phyloP scores from a whole-genome alignment of 2,888 invertebrate genomes.

The Atethmia centrago region DNA sequence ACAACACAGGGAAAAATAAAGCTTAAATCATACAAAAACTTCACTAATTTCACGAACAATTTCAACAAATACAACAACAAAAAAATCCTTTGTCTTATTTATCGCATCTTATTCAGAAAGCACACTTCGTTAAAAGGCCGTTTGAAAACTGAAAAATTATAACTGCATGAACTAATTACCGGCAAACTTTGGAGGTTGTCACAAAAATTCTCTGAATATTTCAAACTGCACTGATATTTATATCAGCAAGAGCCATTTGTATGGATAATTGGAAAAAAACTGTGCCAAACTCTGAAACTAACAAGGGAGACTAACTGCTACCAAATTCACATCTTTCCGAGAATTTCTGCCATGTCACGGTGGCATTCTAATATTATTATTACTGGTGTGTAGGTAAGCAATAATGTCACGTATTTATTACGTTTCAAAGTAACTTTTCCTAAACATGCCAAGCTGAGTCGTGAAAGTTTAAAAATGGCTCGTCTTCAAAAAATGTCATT shows the following conservation, averaged over 20 bases:
- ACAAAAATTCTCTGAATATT: conserved; percentile 44
- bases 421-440: background rate
- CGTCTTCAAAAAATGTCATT: background rate
- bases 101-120: conserved; percentile 8
- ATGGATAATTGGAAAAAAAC: conserved; percentile 31
- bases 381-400: background rate
- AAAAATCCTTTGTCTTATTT: background rate
- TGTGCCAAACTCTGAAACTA: conserved; percentile 28
- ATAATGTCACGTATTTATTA: background rate
- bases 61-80: background rate
- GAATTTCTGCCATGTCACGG: conserved; percentile 15
- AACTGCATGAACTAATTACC: conserved; percentile 25
- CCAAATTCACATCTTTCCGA: conserved; percentile 37
- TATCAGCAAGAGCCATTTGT: conserved; percentile 33
- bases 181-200: conserved; percentile 19
- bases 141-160: conserved; percentile 25
- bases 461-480: background rate
- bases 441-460: background rate
- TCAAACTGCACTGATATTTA: conserved; percentile 49
- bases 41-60: background rate
- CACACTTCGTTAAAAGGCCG: background rate
- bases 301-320: conserved; percentile 33
- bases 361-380: background rate
- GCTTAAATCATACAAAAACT: background rate
- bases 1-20: background rate